Evolutionary conservation across 2,797 vertebrate genomes (phyloP), one percentile per base, ranked within the genome.

Genomic region (Taenioides sp.): DNA sequence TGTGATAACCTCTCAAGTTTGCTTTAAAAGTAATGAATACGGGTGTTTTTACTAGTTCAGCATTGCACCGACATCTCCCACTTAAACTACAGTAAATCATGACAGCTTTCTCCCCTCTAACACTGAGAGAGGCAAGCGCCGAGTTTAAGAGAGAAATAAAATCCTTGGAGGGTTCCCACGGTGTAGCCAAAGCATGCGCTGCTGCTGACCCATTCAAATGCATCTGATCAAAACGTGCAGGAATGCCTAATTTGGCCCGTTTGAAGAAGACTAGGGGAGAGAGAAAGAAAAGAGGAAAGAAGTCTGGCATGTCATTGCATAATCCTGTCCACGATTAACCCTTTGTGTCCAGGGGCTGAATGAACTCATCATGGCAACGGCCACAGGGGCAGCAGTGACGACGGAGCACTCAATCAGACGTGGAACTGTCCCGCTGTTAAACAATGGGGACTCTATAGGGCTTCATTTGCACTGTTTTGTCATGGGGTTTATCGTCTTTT

Each of bases 271-370:
- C 67, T 59, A 23, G 65, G 71, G 62, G 47, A 69, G 60, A 70
- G 70, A 74, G 72, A 71, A 71, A 47, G 43, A 80, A 67, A 69
- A 74, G 62, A 80, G 78, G 83, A 82, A 82, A 84, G 83, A 74
- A 69, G 75, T 85, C 91, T 90, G 85, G 84, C 80, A 82, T 85
- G 82, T 85, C 80, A 58, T 93, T 90, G 89, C 88, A 89, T 92
- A 92, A 93, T 92, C 89, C 86, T 74, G 65, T 78, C 86, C 83
- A 84, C 84, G 74, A 82, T 91, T 91, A 92, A 91, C 88, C 84
- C 87, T 90, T 89, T 90, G 85, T 84, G 57, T 85, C 72, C 86
- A 16, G 67, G 28, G 79, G 76, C 82, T 81, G 84, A 90, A 91
- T 91, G 84, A 90, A 89, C 85, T 90, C 86, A 86, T 92, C 86